Evolutionary conservation across 2,888 invertebrate species (phyloP).

Genomic region (Heliconius erato): DNA sequence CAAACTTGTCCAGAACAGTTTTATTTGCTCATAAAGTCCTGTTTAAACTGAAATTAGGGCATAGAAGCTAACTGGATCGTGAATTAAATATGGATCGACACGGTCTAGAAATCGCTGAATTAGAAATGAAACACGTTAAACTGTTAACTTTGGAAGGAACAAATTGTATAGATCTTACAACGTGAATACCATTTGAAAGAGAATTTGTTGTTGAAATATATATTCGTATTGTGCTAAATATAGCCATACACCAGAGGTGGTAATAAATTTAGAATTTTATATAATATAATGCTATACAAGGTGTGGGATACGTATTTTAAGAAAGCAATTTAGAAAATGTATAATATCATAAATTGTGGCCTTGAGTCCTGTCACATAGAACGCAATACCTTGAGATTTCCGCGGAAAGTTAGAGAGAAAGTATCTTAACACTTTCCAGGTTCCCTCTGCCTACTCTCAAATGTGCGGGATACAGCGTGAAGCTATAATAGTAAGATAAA

Average conservation of each 20-base stretch:
- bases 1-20: background rate
- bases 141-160: slow-evolving; percentile 27
- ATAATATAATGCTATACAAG: too few relatives aligned
- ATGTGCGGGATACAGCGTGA: too few relatives aligned
- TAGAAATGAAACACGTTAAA: slow-evolving; percentile 27
- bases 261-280: too few relatives aligned
- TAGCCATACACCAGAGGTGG: background rate
- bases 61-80: slow-evolving; percentile 35
- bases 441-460: too few relatives aligned
- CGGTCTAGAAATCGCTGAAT: slow-evolving; percentile 37
- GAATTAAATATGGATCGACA: slow-evolving; percentile 39
- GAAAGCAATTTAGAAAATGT: too few relatives aligned
- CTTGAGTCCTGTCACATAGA: background rate
- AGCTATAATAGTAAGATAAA: too few relatives aligned
- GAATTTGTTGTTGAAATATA: slow-evolving; percentile 21
- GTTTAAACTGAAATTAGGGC: slow-evolving; percentile 30
- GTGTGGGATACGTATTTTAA: too few relatives aligned
- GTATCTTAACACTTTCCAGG: too few relatives aligned
- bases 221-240: background rate
- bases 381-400: too few relatives aligned
- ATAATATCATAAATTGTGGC: background rate
- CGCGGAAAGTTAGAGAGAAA: too few relatives aligned
- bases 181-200: slow-evolving; percentile 1
- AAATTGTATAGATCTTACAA: slow-evolving; percentile 27
- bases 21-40: slow-evolving; percentile 10